These are phyloP conservation scores for Desmodus rotundus DNA, from an alignment of 2,113 vertebrate genomes.

Conservation along the genomic window DNA sequence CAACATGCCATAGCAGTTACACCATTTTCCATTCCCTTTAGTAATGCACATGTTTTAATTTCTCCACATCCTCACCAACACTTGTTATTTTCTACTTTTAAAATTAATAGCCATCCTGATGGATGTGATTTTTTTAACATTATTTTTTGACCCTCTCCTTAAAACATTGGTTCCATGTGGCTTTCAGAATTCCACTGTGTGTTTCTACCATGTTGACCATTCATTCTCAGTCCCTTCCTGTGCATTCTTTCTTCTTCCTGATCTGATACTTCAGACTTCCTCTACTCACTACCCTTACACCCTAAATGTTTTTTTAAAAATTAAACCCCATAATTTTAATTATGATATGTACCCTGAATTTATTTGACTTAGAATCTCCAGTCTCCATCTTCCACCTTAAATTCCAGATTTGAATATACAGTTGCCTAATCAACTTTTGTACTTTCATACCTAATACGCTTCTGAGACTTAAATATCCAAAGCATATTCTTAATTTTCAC, in stretches of 20 bases:
- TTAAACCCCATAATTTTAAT: background rate
- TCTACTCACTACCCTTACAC: background rate
- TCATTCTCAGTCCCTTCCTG: background rate
- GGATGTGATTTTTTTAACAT: background rate
- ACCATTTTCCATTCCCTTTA: background rate
- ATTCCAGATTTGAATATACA: background rate
- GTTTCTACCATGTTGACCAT: background rate
- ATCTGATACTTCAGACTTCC: background rate
- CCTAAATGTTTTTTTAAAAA: background rate
- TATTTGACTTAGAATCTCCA: background rate
- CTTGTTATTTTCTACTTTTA: background rate
- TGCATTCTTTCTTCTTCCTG: background rate
- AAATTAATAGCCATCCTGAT: background rate
- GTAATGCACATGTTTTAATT: background rate
- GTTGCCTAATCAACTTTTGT: background rate
- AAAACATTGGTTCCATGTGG: background rate
- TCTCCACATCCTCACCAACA: background rate
- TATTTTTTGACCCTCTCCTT: background rate
- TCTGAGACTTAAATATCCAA: background rate
- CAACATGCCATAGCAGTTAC: background rate
- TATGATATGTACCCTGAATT: background rate
- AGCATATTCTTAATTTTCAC: background rate
- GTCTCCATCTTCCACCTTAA: background rate
- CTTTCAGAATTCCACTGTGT: background rate
- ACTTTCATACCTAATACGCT: background rate